Conservation (phyloP, 2,113 vertebrate species). For the Lophochroa leadbeateri region DNA sequence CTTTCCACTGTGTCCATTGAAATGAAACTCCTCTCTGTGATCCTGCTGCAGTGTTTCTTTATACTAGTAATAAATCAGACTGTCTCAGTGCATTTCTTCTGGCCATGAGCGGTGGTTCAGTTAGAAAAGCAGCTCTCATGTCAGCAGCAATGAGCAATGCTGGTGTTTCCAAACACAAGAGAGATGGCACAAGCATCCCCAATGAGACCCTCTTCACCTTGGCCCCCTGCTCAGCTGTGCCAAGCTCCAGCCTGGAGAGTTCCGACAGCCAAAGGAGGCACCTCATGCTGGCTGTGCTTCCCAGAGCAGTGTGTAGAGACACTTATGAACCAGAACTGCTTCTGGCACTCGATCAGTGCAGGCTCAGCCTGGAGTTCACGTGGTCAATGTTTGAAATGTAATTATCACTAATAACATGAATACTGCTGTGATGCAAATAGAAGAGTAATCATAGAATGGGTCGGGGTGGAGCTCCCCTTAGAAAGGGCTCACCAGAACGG, state of each 20-base stretch:
- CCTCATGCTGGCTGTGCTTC: rapidly evolving
- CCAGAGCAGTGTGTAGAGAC: rapidly evolving
- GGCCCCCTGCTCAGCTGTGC: neutral
- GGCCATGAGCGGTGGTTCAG: neutral
- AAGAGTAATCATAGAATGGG: neutral
- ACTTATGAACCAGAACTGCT: neutral
- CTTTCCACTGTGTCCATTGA: neutral
- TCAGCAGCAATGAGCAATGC: neutral
- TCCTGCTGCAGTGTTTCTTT: neutral
- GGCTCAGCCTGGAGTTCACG: neutral
- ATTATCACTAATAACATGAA: neutral
- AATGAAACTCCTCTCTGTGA: neutral
- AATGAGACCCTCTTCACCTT: neutral
- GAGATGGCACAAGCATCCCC: rapidly evolving
- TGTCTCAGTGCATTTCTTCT: neutral
- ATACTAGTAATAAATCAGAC: neutral
- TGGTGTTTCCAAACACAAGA: neutral
- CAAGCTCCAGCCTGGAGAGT: neutral
- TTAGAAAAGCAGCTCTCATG: neutral
- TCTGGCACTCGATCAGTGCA: neutral
- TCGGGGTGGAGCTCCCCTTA: neutral
- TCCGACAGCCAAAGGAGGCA: neutral
- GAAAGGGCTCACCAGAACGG: rapidly evolving
- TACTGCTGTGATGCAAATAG: neutral
- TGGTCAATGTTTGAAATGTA: neutral